Base-by-base conservation (phyloP, 2,888 invertebrate genomes). In the Schizotus pectinicornis region DNA sequence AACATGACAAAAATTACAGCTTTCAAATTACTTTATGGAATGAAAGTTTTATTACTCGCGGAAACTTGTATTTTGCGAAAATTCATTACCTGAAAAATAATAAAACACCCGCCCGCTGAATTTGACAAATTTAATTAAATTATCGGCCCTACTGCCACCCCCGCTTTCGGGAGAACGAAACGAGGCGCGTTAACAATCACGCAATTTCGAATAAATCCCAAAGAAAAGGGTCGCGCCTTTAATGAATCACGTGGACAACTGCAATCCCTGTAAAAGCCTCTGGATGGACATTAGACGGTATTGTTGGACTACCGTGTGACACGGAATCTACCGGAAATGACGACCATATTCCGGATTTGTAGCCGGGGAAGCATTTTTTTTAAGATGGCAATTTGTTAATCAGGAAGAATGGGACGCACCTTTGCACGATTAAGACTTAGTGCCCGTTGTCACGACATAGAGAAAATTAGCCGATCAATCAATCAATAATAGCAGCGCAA, bases 381-480 rank as follows among this genome's bases (percentile, higher is more conserved):
- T 69, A 74, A 76, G 75, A 77, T 74, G 76, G 77, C 72, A 72
- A 74, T 74, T 75, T 69, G 73, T 75, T 76, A 78, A 78, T 77
- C 77, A 76, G 72, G 74, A 76, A 74, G 77, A 78, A 78, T 76
- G 74, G 74, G 77, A 74, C 76, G 74, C 79, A 73, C 78, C 77
- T 75, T 67, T 67, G 68, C 69, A 67, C 69, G 64, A 75, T 75
- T 72, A 72, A 75, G 73, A 74, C 74, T 75, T 76, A 77, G 69
- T 75, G 77, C 69, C 64, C 56, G 63, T 76, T 76, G 77, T 78
- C 79, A 78, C 78, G 78, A 73, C 67, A 78, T 65, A 65, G 59
- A 59, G 65, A 67, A 73, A 55, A 56, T 70, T 70, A 67, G 64
- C 62, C 66, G 65, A 70, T 72, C 71, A 71, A 72, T 72, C 69